phyloP scores from a whole-genome alignment of 2,797 vertebrate genomes.

The Acrossocheilus wenchowensis region DNA sequence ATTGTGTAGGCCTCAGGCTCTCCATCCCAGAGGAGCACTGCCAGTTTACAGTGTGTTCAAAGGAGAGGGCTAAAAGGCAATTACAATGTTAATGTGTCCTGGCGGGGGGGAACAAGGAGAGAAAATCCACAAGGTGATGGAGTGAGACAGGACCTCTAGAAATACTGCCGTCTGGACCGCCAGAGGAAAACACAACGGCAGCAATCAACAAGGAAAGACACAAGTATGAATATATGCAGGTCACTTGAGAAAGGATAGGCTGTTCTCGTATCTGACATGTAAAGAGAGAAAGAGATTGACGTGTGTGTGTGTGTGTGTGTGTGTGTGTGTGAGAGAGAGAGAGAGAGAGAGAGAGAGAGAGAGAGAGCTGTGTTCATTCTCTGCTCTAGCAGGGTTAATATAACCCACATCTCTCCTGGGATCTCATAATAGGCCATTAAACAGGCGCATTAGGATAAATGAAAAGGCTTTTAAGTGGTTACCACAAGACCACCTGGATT shows the following conservation, averaged over 20 bases:
- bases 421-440: slow-evolving; percentile 85
- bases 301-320: slow-evolving; percentile 1
- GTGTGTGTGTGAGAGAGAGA: neutral
- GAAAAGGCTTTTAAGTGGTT: slow-evolving; percentile 85
- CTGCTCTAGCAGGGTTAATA: slow-evolving; percentile 68
- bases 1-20: slow-evolving; percentile 73
- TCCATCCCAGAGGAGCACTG: slow-evolving; percentile 72
- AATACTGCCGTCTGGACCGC: slow-evolving; percentile 73
- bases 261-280: neutral
- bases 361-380: slow-evolving; percentile 48
- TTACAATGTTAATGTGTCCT: slow-evolving; percentile 94
- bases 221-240: neutral
- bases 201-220: slow-evolving; percentile 23
- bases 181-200: slow-evolving; percentile 29
- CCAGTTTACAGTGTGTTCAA: slow-evolving; percentile 78
- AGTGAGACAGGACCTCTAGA: slow-evolving; percentile 82
- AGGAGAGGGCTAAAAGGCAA: slow-evolving; percentile 85
- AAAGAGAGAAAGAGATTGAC: slow-evolving; percentile 10
- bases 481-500: slow-evolving; percentile 79
- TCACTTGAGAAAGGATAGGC: neutral
- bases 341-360: neutral
- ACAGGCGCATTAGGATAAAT: slow-evolving; percentile 82
- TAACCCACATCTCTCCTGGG: slow-evolving; percentile 74
- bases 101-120: slow-evolving; percentile 67
- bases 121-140: slow-evolving; percentile 61